phyloP scores from a whole-genome alignment of 2,888 invertebrate species.

The Phymatocera aterrima region DNA sequence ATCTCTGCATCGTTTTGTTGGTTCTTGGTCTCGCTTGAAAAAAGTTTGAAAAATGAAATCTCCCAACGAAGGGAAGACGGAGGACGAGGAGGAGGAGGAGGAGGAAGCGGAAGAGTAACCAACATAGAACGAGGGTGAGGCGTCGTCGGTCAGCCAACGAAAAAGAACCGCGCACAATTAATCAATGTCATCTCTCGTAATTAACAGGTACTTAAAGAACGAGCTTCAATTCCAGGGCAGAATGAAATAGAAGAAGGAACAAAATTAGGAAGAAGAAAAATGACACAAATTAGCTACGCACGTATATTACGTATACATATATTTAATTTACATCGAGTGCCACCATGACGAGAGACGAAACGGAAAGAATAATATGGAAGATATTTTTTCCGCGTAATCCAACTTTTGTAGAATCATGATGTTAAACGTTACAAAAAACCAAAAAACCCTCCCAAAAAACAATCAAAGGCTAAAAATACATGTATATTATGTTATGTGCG shows the following conservation, averaged over 20 bases:
- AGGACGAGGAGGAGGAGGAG: not conserved
- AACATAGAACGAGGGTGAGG: not conserved
- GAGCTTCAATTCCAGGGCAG: conserved; percentile 4
- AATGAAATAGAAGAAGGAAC: too few species aligned
- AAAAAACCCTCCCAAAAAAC: too few species aligned
- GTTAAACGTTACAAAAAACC: too few species aligned
- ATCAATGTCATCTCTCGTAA: conserved; percentile 38
- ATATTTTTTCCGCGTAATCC: not conserved
- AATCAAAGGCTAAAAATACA: conserved; percentile 16
- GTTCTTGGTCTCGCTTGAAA: conserved; percentile 13
- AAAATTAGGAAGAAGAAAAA: conserved; percentile 29
- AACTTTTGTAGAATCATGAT: too few species aligned
- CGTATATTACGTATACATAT: too few species aligned
- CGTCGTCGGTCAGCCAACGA: too few species aligned
- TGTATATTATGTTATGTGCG: not conserved
- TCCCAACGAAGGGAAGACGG: not conserved
- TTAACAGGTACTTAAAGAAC: conserved; percentile 27
- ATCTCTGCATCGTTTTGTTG: conserved; percentile 16
- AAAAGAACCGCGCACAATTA: conserved; percentile 4
- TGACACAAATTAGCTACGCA: not conserved
- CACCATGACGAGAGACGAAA: too few species aligned
- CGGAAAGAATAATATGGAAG: not conserved
- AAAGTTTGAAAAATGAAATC: conserved; percentile 36
- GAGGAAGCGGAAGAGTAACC: not conserved
- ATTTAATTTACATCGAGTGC: too few species aligned